Evolutionary conservation across 2,113 vertebrate genomes (phyloP).

Genomic region (Emydocephalus ijimae): DNA sequence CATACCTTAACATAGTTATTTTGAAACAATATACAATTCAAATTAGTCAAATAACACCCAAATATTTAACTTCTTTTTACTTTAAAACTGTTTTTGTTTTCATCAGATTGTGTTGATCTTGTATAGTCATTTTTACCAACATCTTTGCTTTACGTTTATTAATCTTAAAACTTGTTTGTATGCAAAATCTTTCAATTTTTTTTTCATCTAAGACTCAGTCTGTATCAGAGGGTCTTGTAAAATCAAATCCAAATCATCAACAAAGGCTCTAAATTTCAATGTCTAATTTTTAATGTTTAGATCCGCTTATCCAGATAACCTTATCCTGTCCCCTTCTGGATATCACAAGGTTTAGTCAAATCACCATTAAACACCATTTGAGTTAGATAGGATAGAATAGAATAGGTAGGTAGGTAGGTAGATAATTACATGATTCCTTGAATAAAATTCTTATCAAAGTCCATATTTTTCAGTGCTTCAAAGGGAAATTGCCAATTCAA

Average conservation of each 20-base stretch:
- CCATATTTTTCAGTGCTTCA: neutral
- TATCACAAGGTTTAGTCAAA: neutral
- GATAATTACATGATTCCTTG: neutral
- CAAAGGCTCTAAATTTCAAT: neutral
- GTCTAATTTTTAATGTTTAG: neutral
- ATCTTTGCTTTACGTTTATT: no score
- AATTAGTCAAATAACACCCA: neutral
- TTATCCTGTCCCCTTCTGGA: neutral
- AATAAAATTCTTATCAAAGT: neutral
- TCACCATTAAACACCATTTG: neutral
- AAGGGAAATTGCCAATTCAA: neutral
- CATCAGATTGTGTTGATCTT: no score
- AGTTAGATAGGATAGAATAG: neutral
- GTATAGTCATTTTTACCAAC: no score
- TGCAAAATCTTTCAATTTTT: no score
- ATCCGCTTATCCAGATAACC: neutral
- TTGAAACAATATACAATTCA: neutral
- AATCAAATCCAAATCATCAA: neutral
- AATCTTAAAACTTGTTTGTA: no score
- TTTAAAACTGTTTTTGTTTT: neutral
- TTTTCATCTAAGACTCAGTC: no score
- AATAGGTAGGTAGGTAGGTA: no score
- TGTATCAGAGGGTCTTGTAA: neutral
- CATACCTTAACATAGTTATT: neutral
- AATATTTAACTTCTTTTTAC: neutral